These are phyloP conservation scores for Microcebus tavaratra DNA, from an alignment of 2,113 vertebrate species.

Conservation along the genomic window DNA sequence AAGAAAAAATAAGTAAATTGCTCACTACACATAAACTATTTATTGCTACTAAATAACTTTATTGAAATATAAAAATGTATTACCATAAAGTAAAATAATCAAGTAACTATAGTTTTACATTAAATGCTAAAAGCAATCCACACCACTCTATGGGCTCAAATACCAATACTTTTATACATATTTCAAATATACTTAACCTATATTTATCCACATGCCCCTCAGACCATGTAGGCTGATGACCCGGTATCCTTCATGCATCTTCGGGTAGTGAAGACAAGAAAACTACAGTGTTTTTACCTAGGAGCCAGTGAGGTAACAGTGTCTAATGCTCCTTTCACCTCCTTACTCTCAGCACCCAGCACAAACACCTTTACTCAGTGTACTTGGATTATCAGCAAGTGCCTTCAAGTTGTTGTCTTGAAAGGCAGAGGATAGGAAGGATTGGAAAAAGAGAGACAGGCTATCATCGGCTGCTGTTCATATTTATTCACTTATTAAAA, in stretches of 20 bases:
- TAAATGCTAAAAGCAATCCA: background rate
- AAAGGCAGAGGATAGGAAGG: background rate
- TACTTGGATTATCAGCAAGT: background rate
- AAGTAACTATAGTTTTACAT: background rate
- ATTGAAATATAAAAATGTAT: background rate
- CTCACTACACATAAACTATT: background rate
- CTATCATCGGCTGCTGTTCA: background rate
- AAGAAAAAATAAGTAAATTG: too few species aligned
- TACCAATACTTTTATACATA: background rate
- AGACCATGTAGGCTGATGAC: background rate
- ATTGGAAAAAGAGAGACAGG: background rate
- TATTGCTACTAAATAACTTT: background rate
- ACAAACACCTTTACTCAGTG: background rate
- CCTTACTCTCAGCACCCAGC: background rate
- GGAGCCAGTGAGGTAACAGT: background rate
- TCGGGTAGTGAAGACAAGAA: background rate
- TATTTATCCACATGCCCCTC: background rate
- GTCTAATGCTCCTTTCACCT: background rate
- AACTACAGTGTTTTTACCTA: background rate
- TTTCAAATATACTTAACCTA: background rate
- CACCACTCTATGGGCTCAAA: background rate
- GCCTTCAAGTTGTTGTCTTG: too few species aligned
- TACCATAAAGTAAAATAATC: background rate
- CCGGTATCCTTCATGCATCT: background rate
- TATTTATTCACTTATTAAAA: background rate